Base-by-base conservation (phyloP, 1,140 invertebrate species). In the Drosophila fuyamai region DNA sequence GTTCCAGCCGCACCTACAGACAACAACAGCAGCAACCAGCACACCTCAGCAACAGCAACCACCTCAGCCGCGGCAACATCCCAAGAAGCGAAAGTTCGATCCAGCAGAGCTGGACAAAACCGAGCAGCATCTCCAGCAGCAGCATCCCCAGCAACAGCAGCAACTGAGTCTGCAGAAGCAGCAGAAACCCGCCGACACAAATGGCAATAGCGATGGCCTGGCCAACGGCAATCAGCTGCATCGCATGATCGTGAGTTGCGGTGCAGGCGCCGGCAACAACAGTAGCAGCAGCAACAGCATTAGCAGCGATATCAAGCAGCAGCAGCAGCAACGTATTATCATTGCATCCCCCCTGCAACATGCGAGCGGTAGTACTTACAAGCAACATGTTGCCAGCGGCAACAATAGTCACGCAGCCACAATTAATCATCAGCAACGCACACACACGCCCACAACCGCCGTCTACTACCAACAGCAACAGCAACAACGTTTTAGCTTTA, bases 41-140 rank as follows among this genome's bases (percentile, higher is more conserved):
- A 83, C 75, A 90, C 65, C 74, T 76, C 85, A 79, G 67, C 84
- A 83, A 48, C 67, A 66, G 43, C 67, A 76, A 72, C 51, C 93
- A 93, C 57, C 92, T 92, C 94, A 81, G 92, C 94, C 76, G 92
- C 94, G 95, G 53, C 97, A 96, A 92, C 94, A 97, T 93, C 97
- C 97, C 66, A 98, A 97, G 93, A 98, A 98, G 93, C 94, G 97
- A 67, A 97, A 97, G 93, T 97, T 96, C 86, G 95, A 97, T 94
- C 96, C 95, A 65, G 95, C 96, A 23, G 96, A 97, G 92, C 93
- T 97, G 58, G 97, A 97, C 92, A 96, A 97, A 79, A 85, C 91
- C 91, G 95, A 90, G 40, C 86, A 90, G 35, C 55, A 77, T 14
- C 81, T 79, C 4, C 80, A 48, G 23, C 46, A 88, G 29, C 82